Evolutionary conservation across 2,113 vertebrate species (phyloP).

Genomic region (Lepidothrix coronata): DNA sequence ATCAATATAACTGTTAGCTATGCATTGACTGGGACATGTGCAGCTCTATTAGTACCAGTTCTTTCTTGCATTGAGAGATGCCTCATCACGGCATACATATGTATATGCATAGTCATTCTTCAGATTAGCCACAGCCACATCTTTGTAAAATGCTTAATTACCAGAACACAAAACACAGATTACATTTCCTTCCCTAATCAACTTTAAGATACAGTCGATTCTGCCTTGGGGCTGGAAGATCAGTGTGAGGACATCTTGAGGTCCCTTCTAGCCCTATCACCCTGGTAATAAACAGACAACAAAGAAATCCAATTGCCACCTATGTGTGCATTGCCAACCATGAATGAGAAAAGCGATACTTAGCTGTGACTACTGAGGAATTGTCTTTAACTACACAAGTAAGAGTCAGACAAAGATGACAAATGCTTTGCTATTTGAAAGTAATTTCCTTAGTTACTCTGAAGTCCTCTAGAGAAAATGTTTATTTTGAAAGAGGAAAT

Average conservation of each 20-base stretch:
- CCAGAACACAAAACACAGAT: constrained; percentile 53
- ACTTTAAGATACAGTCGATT: constrained; percentile 43
- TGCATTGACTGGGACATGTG: constrained; percentile 20
- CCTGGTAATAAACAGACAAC: constrained; percentile 18
- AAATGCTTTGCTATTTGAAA: not conserved
- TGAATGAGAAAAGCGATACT: not conserved
- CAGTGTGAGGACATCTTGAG: constrained; percentile 33
- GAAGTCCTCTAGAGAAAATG: not conserved
- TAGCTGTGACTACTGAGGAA: not conserved
- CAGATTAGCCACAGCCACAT: constrained; percentile 54
- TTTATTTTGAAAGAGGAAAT: not conserved
- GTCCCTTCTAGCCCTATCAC: not conserved
- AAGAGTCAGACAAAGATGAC: not conserved
- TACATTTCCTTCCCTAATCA: constrained; percentile 47
- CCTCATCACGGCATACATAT: not conserved
- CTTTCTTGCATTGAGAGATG: constrained; percentile 16
- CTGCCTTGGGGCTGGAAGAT: constrained; percentile 27
- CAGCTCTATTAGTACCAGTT: not conserved
- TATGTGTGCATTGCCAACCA: not conserved
- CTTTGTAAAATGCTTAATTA: constrained; percentile 60
- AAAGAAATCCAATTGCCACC: constrained; percentile 11
- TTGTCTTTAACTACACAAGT: not conserved
- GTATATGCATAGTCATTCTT: constrained; percentile 60
- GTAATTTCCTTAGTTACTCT: not conserved
- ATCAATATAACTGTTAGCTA: constrained; percentile 37